Conservation (phyloP, 2,113 vertebrate genomes). For the Chiloscyllium plagiosum region DNA sequence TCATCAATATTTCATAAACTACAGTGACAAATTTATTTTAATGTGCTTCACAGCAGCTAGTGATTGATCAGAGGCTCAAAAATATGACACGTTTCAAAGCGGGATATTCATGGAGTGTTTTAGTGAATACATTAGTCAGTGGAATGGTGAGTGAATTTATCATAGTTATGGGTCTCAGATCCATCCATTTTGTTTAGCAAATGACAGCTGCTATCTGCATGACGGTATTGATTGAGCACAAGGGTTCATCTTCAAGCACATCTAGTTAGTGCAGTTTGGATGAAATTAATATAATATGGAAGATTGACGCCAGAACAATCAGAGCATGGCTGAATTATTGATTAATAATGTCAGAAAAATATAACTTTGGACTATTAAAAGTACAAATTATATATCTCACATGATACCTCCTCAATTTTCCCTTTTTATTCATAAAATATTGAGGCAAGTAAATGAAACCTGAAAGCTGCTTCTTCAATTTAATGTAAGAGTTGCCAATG, state of each 20-base stretch:
- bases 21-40: slow-evolving; percentile 93
- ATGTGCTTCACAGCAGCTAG: slow-evolving; percentile 73
- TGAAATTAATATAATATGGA: slow-evolving; percentile 68
- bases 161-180: slow-evolving; percentile 93
- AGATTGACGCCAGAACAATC: slow-evolving; percentile 48
- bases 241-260: slow-evolving; percentile 52
- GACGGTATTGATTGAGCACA: slow-evolving; percentile 74
- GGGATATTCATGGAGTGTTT: slow-evolving; percentile 84
- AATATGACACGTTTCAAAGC: slow-evolving; percentile 80
- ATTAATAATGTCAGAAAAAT: slow-evolving; percentile 67
- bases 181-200: slow-evolving; percentile 86
- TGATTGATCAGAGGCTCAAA: slow-evolving; percentile 89
- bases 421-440: slow-evolving; percentile 55
- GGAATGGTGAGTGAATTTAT: slow-evolving; percentile 79
- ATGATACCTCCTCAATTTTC: slow-evolving; percentile 42
- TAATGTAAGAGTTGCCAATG: slow-evolving; percentile 15
- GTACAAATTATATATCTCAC: slow-evolving; percentile 58
- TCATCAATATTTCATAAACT: slow-evolving; percentile 84
- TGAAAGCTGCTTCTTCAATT: slow-evolving; percentile 17
- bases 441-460: slow-evolving; percentile 50
- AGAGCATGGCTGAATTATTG: slow-evolving; percentile 62
- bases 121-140: slow-evolving; percentile 94
- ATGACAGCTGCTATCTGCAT: slow-evolving; percentile 78
- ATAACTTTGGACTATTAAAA: slow-evolving; percentile 54
- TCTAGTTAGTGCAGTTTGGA: slow-evolving; percentile 70